These are phyloP conservation scores for Danio albolineatus DNA, from an alignment of 2,797 vertebrate genomes.

Conservation along the genomic window DNA sequence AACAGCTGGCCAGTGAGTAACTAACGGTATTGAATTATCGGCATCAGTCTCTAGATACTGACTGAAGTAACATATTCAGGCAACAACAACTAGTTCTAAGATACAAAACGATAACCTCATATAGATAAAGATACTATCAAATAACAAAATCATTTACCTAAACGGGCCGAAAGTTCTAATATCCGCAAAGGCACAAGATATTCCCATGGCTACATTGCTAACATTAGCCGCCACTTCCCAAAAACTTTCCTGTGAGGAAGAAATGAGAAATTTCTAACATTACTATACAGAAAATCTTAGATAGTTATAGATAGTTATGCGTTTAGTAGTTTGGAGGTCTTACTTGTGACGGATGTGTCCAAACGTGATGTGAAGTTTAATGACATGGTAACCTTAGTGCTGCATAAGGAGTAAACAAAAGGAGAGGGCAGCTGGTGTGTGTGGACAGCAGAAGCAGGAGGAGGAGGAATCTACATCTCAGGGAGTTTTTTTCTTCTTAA, in stretches of 20 bases:
- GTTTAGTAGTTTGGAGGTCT: conserved; percentile 23
- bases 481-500: conserved; percentile 21
- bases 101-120: neutral
- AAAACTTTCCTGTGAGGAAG: conserved; percentile 28
- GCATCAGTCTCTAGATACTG: conserved; percentile 42
- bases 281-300: neutral
- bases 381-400: conserved; percentile 70
- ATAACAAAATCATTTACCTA: neutral
- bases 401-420: conserved; percentile 57
- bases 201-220: conserved; percentile 48
- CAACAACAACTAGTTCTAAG: neutral
- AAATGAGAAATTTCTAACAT: neutral
- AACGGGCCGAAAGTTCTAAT: neutral
- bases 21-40: conserved; percentile 57
- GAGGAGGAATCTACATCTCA: conserved; percentile 38
- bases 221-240: conserved; percentile 48
- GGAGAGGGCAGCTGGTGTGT: conserved; percentile 56
- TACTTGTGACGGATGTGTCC: conserved; percentile 63
- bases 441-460: conserved; percentile 48
- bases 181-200: neutral
- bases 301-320: neutral
- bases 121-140: neutral
- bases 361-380: conserved; percentile 55
- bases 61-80: conserved; percentile 38
- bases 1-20: conserved; percentile 69